phyloP scores from a whole-genome alignment of 2,888 invertebrate genomes.

The Protophormia terraenovae region DNA sequence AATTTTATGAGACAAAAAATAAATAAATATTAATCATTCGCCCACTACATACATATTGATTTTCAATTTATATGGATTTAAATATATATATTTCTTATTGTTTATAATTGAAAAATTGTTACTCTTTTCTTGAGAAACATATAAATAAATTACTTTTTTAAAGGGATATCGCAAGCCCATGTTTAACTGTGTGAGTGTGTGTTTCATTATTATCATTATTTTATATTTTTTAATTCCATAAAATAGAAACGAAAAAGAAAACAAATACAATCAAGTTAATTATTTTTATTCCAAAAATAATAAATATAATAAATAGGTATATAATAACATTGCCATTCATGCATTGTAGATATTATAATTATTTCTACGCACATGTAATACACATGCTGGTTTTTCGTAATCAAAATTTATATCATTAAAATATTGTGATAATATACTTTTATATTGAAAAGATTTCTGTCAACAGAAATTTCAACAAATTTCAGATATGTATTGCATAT shows the following conservation, averaged over 20 bases:
- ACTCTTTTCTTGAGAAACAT: constrained; percentile 20
- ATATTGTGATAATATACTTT: neutral
- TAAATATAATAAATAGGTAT: neutral
- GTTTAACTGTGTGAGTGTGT: constrained; percentile 75
- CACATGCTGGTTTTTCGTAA: constrained; percentile 37
- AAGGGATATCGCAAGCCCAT: constrained; percentile 80
- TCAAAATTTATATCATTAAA: constrained; percentile 14
- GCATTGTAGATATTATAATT: constrained; percentile 35
- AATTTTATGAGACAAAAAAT: neutral
- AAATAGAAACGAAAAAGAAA: constrained; percentile 58
- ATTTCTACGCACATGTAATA: constrained; percentile 44
- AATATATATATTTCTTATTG: too few relatives aligned
- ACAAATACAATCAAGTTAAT: constrained; percentile 45
- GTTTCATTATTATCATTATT: constrained; percentile 4
- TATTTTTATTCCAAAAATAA: constrained; percentile 1
- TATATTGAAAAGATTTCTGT: constrained; percentile 25
- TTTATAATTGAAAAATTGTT: neutral
- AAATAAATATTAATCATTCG: neutral
- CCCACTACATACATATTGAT: neutral
- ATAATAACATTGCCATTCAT: constrained; percentile 53
- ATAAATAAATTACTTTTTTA: constrained; percentile 78
- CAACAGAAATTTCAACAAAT: neutral
- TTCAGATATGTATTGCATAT: too few relatives aligned
- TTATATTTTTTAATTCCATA: constrained; percentile 46
- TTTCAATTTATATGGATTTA: too few relatives aligned